Evolutionary conservation across 2,113 vertebrate genomes (phyloP).

Genomic region (Procavia capensis): DNA sequence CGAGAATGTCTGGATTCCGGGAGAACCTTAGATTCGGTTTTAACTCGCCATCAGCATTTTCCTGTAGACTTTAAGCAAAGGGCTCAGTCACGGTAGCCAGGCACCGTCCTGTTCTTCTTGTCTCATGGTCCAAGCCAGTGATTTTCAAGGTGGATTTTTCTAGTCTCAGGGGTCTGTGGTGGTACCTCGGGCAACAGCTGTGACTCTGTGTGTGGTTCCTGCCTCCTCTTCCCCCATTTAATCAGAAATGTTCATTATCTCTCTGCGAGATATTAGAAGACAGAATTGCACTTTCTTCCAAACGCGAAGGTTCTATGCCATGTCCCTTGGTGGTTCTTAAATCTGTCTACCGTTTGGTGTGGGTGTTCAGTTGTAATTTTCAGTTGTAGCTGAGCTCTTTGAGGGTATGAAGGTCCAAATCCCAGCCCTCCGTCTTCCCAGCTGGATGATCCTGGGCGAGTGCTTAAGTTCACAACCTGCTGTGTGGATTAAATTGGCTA

Average conservation of each 20-base stretch:
- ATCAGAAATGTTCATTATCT: not conserved
- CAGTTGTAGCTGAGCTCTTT: not conserved
- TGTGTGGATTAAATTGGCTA: not conserved
- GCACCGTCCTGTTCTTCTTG: not conserved
- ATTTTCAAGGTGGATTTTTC: not conserved
- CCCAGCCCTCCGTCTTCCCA: not conserved
- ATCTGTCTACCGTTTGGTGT: not conserved
- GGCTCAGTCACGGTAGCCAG: not conserved
- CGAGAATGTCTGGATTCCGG: not conserved
- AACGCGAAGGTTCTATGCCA: not conserved
- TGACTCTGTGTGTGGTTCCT: not conserved
- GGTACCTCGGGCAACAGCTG: not conserved
- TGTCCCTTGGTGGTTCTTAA: not conserved
- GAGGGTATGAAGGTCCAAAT: not conserved
- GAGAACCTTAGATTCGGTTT: not conserved
- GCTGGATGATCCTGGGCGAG: not conserved
- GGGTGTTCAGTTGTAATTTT: not conserved
- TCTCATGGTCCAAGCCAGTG: not conserved
- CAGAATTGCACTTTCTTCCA: constrained; percentile 1
- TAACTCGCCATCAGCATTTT: not conserved
- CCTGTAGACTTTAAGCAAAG: not conserved
- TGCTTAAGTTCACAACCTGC: not conserved
- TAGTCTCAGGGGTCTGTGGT: not conserved
- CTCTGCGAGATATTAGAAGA: not conserved
- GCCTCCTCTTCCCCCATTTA: not conserved